A percentile compares a stretch with the other conserved stretches of the same genome.
Evolutionary conservation across 2,888 invertebrate genomes (phyloP).

Genomic region (Aromia moschata): DNA sequence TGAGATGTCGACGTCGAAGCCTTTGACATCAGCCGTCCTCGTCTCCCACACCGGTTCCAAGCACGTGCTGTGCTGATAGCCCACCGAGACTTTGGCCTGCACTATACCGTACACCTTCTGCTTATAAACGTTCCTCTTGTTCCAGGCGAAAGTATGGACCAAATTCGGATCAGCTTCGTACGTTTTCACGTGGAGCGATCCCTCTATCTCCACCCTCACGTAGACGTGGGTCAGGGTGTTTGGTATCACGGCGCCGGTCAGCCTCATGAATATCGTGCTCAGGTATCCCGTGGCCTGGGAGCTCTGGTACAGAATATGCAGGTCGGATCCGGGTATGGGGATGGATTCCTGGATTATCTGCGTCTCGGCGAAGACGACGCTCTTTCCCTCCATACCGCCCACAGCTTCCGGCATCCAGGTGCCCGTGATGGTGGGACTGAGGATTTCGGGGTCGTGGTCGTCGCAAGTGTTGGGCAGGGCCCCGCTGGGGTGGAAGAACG

Average conservation of each 20-base stretch:
- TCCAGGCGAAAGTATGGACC: conserved; percentile 97
- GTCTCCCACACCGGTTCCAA: conserved; percentile 92
- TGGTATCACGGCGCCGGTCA: conserved; percentile 84
- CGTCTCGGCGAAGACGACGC: conserved; percentile 89
- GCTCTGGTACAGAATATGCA: conserved; percentile 95
- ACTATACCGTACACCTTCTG: conserved; percentile 93
- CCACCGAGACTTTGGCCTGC: conserved; percentile 83
- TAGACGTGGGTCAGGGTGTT: conserved; percentile 87
- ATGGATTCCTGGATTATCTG: conserved; percentile 98
- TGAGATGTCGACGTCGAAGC: conserved; percentile 95
- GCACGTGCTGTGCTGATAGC: conserved; percentile 93
- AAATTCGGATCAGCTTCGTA: conserved; percentile 97
- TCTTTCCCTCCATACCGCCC: conserved; percentile 82
- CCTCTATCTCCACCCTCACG: conserved; percentile 84
- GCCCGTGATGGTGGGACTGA: conserved; percentile 86
- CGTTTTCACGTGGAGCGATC: conserved; percentile 87
- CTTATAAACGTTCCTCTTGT: conserved; percentile 95
- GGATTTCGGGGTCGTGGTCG: conserved; percentile 86
- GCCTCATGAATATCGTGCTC: conserved; percentile 89
- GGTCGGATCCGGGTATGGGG: conserved; percentile 90
- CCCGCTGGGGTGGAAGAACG: conserved; percentile 65
- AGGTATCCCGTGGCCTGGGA: conserved; percentile 94
- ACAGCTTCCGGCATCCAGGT: conserved; percentile 92
- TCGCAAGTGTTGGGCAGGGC: conserved; percentile 74
- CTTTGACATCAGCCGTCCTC: conserved; percentile 88